Evolutionary conservation across 1,140 invertebrate genomes (phyloP), one percentile per base, ranked within the genome.

Genomic region (Papilio polytes): DNA sequence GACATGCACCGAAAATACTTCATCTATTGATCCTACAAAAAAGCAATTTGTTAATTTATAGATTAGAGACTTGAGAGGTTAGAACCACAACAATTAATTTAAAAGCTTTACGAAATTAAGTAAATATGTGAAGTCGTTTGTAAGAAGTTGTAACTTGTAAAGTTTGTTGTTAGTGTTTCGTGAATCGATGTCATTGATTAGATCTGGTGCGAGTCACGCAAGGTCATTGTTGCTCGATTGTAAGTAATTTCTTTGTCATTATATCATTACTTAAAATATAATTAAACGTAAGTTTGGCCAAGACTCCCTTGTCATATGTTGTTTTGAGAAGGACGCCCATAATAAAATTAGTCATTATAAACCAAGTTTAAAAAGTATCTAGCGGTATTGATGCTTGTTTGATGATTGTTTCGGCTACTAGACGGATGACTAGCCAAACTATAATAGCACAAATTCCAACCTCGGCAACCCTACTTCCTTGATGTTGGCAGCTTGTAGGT

Each of bases 121-220:
- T 63, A 22, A 63, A 22, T 22, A 63, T 22, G 20, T 26, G 56
- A 63, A 63, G 56, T 22, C 2, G 56, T 59, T 20, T 20, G 56
- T 59, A 22, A 22, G n/a, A 59, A 70, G 80, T 26, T 56, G 70
- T 48, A 81, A 72, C 74, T 56, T 59, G 66, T 46, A 82, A 82
- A 79, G 80, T 81, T 83, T 82, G 84, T 82, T 82, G 84, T 83
- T 82, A 59, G 81, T 83, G 80, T 59, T 59, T 59, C 56, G 56
- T 59, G 56, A 59, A 59, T 59, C 56, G n/a, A 59, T 59, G 56
- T 59, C 56, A 26, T 59, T 59, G 72, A 74, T 74, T 74, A 74
- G 72, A 74, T 74, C 72, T 74, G n/a, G 18, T 59, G 56, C n/a
- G 20, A 74, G 72, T 74, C 72, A 74, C 72, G 72, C 72, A 74